Conservation (phyloP, 2,888 invertebrate species). For the Andrena hattorfiana region DNA sequence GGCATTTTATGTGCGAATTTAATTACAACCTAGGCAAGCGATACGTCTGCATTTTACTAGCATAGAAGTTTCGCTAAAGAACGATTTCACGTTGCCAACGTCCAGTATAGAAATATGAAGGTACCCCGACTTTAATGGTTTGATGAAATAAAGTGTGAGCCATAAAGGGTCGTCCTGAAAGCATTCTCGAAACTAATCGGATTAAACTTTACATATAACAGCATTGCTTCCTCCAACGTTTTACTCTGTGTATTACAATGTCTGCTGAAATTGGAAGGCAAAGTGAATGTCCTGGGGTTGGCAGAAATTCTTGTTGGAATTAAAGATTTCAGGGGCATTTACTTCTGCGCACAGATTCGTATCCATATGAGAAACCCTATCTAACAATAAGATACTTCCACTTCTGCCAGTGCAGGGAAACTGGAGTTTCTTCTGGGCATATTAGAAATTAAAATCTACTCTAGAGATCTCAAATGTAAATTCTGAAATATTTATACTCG, state of each 20-base stretch:
- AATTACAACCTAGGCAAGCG: background rate
- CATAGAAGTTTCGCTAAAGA: background rate
- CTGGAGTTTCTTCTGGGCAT: background rate
- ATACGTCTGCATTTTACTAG: background rate
- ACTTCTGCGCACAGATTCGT: too few relatives aligned
- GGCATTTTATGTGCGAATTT: background rate
- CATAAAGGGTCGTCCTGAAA: conserved; percentile 7
- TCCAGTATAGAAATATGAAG: background rate
- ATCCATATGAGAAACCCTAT: too few relatives aligned
- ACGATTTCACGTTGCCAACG: conserved; percentile 6
- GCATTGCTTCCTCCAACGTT: background rate
- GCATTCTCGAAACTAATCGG: conserved; percentile 15
- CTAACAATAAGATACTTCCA: too few relatives aligned
- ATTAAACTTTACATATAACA: conserved; percentile 6
- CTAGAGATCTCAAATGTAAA: background rate
- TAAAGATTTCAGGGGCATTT: background rate
- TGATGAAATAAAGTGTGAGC: conserved; percentile 21
- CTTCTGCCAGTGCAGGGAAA: too few relatives aligned
- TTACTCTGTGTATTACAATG: background rate
- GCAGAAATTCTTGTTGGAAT: background rate
- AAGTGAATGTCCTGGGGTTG: background rate
- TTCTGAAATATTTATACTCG: background rate
- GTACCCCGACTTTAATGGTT: background rate
- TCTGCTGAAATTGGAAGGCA: background rate
- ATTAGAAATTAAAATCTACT: background rate